Percentiles rank a stretch among this genome's conserved stretches.
Conservation (phyloP, 2,113 vertebrate genomes). For the Mus pahari region DNA sequence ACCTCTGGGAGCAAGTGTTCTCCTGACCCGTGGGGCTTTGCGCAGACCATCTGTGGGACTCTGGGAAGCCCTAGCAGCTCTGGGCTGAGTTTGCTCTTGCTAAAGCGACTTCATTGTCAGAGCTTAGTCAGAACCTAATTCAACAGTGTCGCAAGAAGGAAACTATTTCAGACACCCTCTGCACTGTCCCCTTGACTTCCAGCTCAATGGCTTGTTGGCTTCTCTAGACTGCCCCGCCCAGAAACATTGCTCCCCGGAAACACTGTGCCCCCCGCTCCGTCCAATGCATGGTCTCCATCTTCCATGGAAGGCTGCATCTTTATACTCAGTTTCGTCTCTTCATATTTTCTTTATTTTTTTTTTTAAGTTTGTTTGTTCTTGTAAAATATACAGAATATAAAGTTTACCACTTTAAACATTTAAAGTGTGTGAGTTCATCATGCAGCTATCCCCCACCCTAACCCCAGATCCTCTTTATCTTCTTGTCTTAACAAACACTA, state of each 20-base stretch:
- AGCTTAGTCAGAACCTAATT: background rate
- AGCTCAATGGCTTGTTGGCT: rapidly evolving
- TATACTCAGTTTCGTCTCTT: background rate
- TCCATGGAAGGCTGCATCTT: background rate
- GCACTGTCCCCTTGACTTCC: too few relatives aligned
- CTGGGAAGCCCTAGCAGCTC: background rate
- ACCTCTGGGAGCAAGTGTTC: background rate
- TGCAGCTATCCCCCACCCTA: background rate
- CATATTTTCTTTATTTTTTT: too few relatives aligned
- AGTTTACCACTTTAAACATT: background rate
- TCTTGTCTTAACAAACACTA: background rate
- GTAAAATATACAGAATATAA: background rate
- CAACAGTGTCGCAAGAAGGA: background rate
- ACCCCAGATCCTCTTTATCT: background rate
- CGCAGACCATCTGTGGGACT: too few relatives aligned
- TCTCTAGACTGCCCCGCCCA: background rate
- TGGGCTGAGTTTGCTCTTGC: background rate
- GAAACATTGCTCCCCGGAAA: background rate
- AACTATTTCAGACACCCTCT: background rate
- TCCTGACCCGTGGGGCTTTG: too few relatives aligned
- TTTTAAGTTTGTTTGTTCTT: background rate
- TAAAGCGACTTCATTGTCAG: background rate
- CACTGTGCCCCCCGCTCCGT: rapidly evolving
- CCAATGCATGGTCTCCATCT: background rate
- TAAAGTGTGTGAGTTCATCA: background rate